Evolutionary conservation across 2,888 invertebrate genomes (phyloP).

Genomic region (Oconnorella tubifera): DNA sequence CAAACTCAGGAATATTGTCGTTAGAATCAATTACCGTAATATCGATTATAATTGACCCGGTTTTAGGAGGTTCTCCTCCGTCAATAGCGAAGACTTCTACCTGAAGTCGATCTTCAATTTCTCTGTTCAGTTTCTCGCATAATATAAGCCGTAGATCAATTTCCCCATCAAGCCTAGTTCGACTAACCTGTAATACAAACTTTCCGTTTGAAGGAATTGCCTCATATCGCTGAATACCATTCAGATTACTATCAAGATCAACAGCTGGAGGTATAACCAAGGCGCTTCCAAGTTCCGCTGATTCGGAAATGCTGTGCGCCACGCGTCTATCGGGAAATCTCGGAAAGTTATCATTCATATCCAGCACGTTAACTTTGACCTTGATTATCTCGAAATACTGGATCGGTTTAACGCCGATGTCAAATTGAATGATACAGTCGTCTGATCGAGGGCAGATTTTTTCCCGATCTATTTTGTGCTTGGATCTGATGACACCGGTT

Average conservation of each 20-base stretch:
- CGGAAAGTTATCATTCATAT: constrained; percentile 36
- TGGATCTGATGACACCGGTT: constrained; percentile 29
- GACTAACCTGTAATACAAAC: constrained; percentile 17
- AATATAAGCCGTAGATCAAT: constrained; percentile 29
- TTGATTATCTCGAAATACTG: constrained; percentile 29
- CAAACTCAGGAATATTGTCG: constrained; percentile 24
- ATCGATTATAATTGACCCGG: constrained; percentile 21
- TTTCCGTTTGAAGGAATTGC: not conserved
- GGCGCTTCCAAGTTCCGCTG: constrained; percentile 25
- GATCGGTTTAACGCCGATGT: constrained; percentile 30
- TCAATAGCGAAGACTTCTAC: constrained; percentile 22
- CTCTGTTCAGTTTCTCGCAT: constrained; percentile 32
- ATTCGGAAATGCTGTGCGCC: constrained; percentile 28
- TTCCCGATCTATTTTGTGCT: constrained; percentile 31
- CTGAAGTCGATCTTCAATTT: constrained; percentile 25
- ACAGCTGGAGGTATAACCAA: constrained; percentile 27
- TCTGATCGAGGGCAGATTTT: constrained; percentile 26
- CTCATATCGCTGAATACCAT: constrained; percentile 14
- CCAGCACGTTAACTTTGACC: constrained; percentile 26
- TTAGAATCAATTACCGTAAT: constrained; percentile 24
- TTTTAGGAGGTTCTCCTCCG: constrained; percentile 14
- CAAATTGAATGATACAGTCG: constrained; percentile 25
- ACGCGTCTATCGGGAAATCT: constrained; percentile 22
- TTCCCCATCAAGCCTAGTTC: constrained; percentile 28
- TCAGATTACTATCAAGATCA: constrained; percentile 29